phyloP scores from a whole-genome alignment of 2,797 vertebrate species.

The Xerus rutilus region DNA sequence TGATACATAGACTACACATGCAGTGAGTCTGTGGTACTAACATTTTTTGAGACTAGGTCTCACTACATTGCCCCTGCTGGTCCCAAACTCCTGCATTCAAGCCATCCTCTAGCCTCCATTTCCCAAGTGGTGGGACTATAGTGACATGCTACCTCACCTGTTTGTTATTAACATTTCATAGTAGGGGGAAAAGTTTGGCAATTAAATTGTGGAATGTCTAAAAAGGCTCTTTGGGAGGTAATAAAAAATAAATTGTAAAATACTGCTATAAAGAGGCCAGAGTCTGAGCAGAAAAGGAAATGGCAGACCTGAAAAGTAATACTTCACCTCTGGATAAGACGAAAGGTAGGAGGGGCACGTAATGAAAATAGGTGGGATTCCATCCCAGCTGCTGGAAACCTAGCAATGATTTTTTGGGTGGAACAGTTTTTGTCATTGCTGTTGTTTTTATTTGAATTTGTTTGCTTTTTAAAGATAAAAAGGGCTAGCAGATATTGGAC shows the following conservation, averaged over 20 bases:
- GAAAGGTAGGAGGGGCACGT: accelerated
- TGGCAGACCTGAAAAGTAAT: background rate
- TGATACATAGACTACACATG: background rate
- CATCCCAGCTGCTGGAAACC: background rate
- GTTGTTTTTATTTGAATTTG: background rate
- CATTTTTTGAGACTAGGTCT: background rate
- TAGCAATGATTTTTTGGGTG: background rate
- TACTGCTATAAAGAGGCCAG: background rate
- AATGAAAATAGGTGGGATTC: accelerated
- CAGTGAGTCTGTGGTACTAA: background rate
- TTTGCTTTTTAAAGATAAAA: background rate
- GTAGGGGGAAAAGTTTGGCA: background rate
- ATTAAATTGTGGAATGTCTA: background rate
- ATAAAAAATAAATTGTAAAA: background rate
- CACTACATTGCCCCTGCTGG: background rate
- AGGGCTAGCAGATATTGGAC: background rate
- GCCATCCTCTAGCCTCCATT: background rate
- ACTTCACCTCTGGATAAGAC: background rate
- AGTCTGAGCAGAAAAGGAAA: background rate
- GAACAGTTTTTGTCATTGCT: background rate
- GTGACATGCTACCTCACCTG: background rate
- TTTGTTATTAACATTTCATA: background rate
- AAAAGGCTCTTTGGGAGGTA: background rate
- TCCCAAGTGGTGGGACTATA: background rate
- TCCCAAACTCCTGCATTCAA: background rate